Evolutionary conservation across 2,888 invertebrate species (phyloP), one percentile per base, ranked within the genome.

Genomic region (Epicampocera succincta): DNA sequence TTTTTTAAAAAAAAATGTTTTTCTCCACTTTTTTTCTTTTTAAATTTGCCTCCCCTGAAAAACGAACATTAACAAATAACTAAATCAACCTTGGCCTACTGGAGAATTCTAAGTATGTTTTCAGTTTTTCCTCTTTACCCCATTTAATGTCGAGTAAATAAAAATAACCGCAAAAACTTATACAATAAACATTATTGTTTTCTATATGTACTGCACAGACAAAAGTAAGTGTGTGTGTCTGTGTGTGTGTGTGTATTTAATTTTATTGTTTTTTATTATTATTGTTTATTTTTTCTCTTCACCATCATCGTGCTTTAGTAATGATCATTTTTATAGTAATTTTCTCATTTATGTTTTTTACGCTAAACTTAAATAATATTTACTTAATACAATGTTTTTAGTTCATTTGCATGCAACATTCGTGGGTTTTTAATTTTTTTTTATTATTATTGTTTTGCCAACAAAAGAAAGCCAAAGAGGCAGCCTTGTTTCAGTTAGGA

Each of bases 371-470:
- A 63, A 48, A 61, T 44, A 48, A 33, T 66, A 46, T 81, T 81
- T 65, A 50, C 33, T 74, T 77, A 74, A 52, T 38, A 58, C 69
- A 72, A 73, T 74, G 63, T 81, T 82, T 77, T 73, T 58, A 61
- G 58, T 69, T 65, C 77, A 77, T 77, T 82, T 77, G 52, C 73
- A 77, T 82, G 69, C 44, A 77, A 74, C 56, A 65, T 40, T 54
- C 9, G n/a, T n/a, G n/a, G n/a, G n/a, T n/a, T n/a, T n/a, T n/a
- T n/a, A 54, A 21, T 29, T 46, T 52, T 73, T 25, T 21, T n/a
- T 33, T 38, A 0, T 29, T 66, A 19, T 46, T 54, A n/a, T 42
- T 42, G 8, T 33, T 50, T 33, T 21, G 38, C 9, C 17, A 21
- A 29, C n/a, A 58, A 66, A 50, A 60, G 19, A 66, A 40, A 40